phyloP scores from a whole-genome alignment of 1,140 invertebrate species.

The Spodoptera litura region DNA sequence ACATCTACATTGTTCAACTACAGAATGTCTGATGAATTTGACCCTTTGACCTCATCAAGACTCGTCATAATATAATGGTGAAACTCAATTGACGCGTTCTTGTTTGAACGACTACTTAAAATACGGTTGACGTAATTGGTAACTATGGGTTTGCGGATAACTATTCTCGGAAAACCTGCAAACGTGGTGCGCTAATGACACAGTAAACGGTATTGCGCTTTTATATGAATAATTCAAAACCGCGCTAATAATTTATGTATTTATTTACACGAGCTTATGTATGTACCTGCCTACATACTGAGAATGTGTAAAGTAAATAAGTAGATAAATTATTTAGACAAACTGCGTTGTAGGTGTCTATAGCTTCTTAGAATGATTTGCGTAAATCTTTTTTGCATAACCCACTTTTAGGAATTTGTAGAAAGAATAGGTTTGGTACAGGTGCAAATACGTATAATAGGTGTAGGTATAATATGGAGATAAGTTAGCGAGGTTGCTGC shows the following conservation, averaged over 20 bases:
- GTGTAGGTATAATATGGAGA: conserved; percentile 49
- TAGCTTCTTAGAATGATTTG: background rate
- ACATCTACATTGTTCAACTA: background rate
- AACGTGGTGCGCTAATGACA: conserved; percentile 53
- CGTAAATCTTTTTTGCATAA: background rate
- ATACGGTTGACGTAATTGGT: conserved; percentile 50
- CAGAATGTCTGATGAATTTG: conserved; percentile 58
- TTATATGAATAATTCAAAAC: conserved; percentile 66
- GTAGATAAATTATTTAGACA: background rate
- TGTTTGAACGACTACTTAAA: conserved; percentile 51
- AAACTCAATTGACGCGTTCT: conserved; percentile 52
- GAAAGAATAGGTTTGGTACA: conserved; percentile 15
- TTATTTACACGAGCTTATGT: conserved; percentile 28
- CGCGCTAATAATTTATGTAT: conserved; percentile 52
- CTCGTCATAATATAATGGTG: conserved; percentile 53
- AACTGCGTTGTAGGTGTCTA: background rate
- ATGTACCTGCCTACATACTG: conserved; percentile 16
- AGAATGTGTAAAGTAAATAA: conserved; percentile 29
- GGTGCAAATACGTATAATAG: conserved; percentile 35
- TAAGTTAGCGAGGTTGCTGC: conserved; percentile 60
- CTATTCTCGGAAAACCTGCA: conserved; percentile 59
- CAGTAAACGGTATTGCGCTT: conserved; percentile 58
- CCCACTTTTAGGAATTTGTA: background rate
- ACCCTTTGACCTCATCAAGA: conserved; percentile 61
- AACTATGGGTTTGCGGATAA: conserved; percentile 54